Base-by-base conservation (phyloP, 2,888 invertebrate species). In the Deilephila elpenor region DNA sequence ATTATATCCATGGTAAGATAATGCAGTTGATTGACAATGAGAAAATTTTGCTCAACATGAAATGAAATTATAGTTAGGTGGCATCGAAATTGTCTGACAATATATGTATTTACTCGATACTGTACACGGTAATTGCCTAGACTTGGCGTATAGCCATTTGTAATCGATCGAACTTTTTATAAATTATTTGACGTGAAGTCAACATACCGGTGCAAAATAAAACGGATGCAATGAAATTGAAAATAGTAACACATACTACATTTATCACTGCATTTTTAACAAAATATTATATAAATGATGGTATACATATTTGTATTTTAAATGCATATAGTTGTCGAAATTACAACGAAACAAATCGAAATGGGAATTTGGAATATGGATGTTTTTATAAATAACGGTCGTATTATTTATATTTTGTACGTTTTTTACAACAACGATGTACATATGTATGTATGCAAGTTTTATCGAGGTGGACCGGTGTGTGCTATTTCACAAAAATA, bases 281-380 rank as follows among this genome's bases (percentile, higher is more conserved):
- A 56, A 56, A 56, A 25, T 25, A 25, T 56, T 56, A n/a, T 6
- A 60, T 20, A 44, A 8, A 20, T 44, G 14, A 67, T 6, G 7
- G 44, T 51, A 17, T 20, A 67, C 5, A 25, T 67, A 11, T 67
- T 25, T 29, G 14, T 67, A 37, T 20, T n/a, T 44, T 25, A 25
- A 51, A 51, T 51, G 25, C 25, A 7, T 20, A 67, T n/a, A n/a
- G 11, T 32, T 64, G 64, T 44, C 17, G 14, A 6, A 64, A 25
- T 67, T 67, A 67, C 67, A 67, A 67, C 67, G 51, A 67, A 67
- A 37, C 51, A 14, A 67, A 20, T 67, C 44, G 25, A 25, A 44
- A n/a, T 20, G 1, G 1, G 62, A 44, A 37, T 20, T 11, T 11
- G 3, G 37, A 11, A 44, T 64, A 20, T 11, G 20, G 37, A 37